phyloP scores from a whole-genome alignment of 2,113 vertebrate genomes.

The Buteo buteo region DNA sequence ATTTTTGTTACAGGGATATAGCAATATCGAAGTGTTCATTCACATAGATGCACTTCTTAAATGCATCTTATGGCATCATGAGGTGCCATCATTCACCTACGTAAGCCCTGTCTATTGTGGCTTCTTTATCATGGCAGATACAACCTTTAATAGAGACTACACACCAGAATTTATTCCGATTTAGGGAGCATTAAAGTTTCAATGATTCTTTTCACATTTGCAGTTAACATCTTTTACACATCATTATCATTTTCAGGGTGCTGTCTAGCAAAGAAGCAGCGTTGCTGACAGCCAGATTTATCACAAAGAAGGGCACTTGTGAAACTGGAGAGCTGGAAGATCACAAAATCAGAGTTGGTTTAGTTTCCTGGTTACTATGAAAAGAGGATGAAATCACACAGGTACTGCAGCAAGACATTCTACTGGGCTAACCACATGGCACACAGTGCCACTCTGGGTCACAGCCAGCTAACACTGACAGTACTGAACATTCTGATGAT shows the following conservation, averaged over 20 bases:
- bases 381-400: not conserved
- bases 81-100: not conserved
- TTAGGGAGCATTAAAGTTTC: not conserved
- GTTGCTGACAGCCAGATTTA: not conserved
- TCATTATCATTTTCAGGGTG: not conserved
- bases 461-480: not conserved
- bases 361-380: not conserved
- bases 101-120: not conserved
- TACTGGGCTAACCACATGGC: rapidly evolving
- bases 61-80: not conserved
- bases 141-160: not conserved
- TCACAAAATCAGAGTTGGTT: not conserved
- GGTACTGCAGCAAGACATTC: not conserved
- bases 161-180: not conserved
- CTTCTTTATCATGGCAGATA: not conserved
- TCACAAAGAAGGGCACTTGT: not conserved
- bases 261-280: not conserved
- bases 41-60: not conserved
- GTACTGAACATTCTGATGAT: not conserved
- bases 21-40: not conserved
- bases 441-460: rapidly evolving
- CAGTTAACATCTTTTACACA: not conserved
- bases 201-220: not conserved
- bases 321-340: not conserved
- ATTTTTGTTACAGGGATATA: not conserved